Evolutionary conservation across 2,113 vertebrate genomes (phyloP).

Genomic region (Dissostichus mawsoni): DNA sequence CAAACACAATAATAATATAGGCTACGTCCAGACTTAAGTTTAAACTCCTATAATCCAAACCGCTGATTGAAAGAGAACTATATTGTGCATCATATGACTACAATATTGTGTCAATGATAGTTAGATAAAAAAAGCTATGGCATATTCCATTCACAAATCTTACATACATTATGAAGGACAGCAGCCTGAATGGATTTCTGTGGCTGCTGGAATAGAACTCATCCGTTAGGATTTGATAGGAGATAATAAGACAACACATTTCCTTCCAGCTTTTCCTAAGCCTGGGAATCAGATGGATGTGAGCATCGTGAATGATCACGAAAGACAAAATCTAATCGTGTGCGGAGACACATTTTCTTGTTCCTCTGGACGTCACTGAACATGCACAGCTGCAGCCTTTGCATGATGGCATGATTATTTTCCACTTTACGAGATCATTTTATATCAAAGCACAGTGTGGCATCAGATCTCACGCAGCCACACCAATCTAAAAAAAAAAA

Average conservation of each 20-base stretch:
- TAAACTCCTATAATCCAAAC: slow-evolving; percentile 13
- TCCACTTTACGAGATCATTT: slow-evolving; percentile 30
- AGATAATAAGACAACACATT: slow-evolving; percentile 72
- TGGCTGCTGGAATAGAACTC: slow-evolving; percentile 39
- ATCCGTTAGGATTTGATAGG: slow-evolving; percentile 64
- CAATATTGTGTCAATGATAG: slow-evolving; percentile 9
- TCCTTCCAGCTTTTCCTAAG: slow-evolving; percentile 75
- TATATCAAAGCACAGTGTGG: background rate
- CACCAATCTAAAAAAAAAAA: slow-evolving; percentile 1
- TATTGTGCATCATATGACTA: background rate
- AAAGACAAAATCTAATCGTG: background rate
- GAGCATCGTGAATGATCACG: slow-evolving; percentile 50
- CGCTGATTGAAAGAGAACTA: background rate
- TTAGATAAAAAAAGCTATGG: slow-evolving; percentile 41
- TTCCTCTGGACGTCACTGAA: slow-evolving; percentile 23
- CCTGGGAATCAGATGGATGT: slow-evolving; percentile 53
- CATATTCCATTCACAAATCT: slow-evolving; percentile 54
- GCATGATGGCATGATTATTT: slow-evolving; percentile 33
- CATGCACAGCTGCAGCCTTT: slow-evolving; percentile 35
- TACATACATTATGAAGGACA: slow-evolving; percentile 52
- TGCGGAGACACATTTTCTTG: slow-evolving; percentile 41
- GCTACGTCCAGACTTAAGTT: background rate
- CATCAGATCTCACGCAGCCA: background rate
- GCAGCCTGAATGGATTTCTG: slow-evolving; percentile 50
- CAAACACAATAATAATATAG: slow-evolving; percentile 10